Base-by-base conservation (phyloP, 2,888 invertebrate genomes). In the Stramonita haemastoma region DNA sequence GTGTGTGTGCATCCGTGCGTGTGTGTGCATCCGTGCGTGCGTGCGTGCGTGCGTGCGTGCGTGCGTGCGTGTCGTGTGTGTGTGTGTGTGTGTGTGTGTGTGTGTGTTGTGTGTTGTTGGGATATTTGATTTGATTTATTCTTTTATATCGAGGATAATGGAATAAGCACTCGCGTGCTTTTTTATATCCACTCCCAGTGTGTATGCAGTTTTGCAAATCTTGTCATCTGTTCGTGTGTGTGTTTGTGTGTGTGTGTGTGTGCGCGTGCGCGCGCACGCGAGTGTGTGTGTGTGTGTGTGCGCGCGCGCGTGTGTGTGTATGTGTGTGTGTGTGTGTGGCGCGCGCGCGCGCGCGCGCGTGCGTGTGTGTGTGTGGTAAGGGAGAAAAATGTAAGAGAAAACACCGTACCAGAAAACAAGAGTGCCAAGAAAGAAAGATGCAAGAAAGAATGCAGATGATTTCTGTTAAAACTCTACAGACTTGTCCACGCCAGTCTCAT, bases 261-360 rank as follows among this genome's bases (percentile, higher is more conserved):
- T 4, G 81, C 34, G 81, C 34, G 81, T 2, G 34, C 29, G 81
- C 4, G 81, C 29, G 81, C 4, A 34, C 29, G 32, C 36, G 81
- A n/a, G 32, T 32, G 81, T 32, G 32, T 13, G 81, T 81, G 81
- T 22, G 29, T 81, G 81, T 32, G 29, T 81, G n/a, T n/a, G n/a
- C n/a, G n/a, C n/a, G n/a, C n/a, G 81, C n/a, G 8, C 32, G 81
- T 32, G 32, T 81, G 81, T 81, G 11, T 32, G 81, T 32, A 6
- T 81, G 81, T 81, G 32, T 81, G 81, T 32, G 11, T 32, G 81
- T 81, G 81, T 83, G 81, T 81, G 81, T 32, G 32, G 81, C 8
- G 29, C 32, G n/a, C n/a, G n/a, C n/a, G n/a, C n/a, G 81, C 8
- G 29, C 6, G 32, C 32, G 32, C 32, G 73, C 6, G 73, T 81